A percentile compares a stretch with the other conserved stretches of the same genome.
Evolutionary conservation across 64 coral and sea anemone species (phyloP).

Genomic region (Stylophora pistillata): DNA sequence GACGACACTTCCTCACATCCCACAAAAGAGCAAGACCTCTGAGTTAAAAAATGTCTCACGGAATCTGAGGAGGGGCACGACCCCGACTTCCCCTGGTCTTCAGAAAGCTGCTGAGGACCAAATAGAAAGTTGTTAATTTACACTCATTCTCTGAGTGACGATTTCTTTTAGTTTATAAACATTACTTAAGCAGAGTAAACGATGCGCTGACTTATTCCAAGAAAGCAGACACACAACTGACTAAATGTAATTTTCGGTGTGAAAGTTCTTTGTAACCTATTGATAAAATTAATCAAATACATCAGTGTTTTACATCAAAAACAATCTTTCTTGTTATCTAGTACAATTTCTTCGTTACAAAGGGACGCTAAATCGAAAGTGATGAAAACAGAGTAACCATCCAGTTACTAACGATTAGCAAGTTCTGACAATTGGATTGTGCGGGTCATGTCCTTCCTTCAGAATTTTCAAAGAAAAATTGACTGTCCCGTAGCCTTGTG

Average conservation of each 20-base stretch:
- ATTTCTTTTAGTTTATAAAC: background rate
- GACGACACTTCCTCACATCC: constrained; percentile 43
- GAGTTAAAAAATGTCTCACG: background rate
- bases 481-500: constrained; percentile 79
- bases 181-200: background rate
- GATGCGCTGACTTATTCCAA: background rate
- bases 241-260: too few species aligned
- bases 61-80: constrained; percentile 27
- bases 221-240: background rate
- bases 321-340: too few species aligned
- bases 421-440: constrained; percentile 69
- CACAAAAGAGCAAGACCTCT: constrained; percentile 19
- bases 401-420: background rate
- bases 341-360: too few species aligned
- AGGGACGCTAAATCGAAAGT: too few species aligned
- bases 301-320: too few species aligned
- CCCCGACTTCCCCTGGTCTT: background rate
- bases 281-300: too few species aligned
- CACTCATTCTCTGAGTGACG: background rate
- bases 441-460: constrained; percentile 77
- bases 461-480: constrained; percentile 95
- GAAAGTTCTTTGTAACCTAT: too few species aligned
- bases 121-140: constrained; percentile 7
- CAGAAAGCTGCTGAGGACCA: background rate
- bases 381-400: too few species aligned